A percentile compares a stretch with the other conserved stretches of the same genome.
phyloP scores from a whole-genome alignment of 2,113 vertebrate genomes.

The Gasterosteus aculeatus region DNA sequence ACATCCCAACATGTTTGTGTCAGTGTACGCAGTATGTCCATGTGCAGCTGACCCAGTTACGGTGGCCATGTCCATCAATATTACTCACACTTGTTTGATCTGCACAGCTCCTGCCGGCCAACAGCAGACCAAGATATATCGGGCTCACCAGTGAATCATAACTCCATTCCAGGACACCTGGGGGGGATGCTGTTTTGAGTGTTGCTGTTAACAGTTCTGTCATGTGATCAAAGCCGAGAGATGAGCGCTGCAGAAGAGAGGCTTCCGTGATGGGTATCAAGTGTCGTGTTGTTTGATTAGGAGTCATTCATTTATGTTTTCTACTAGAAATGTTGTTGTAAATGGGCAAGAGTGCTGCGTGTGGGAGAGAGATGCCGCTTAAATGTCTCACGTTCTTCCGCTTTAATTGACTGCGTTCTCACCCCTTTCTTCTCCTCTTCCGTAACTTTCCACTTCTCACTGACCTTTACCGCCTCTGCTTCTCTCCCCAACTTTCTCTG shows the following conservation, averaged over 20 bases:
- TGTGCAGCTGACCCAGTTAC: constrained; percentile 55
- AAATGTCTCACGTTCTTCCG: constrained; percentile 12
- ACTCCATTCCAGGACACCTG: constrained; percentile 38
- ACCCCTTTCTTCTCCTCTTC: not conserved
- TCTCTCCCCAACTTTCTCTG: constrained; percentile 7
- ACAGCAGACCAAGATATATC: constrained; percentile 32
- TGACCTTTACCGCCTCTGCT: constrained; percentile 37
- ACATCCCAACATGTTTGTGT: constrained; percentile 19
- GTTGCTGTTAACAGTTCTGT: constrained; percentile 41
- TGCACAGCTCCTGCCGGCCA: not conserved
- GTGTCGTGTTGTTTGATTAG: constrained; percentile 17
- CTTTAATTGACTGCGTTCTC: not conserved
- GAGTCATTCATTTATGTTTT: constrained; percentile 7
- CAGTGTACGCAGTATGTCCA: constrained; percentile 9
- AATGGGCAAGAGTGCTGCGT: not conserved
- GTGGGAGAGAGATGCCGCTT: not conserved
- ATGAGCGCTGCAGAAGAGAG: not conserved
- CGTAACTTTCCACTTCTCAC: not conserved
- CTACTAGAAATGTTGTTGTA: not conserved
- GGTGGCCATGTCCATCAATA: constrained; percentile 41
- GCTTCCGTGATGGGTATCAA: constrained; percentile 3
- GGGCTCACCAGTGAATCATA: constrained; percentile 35
- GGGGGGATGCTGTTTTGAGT: constrained; percentile 9
- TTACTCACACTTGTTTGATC: constrained; percentile 51
- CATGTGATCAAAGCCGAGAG: constrained; percentile 48